phyloP scores from a whole-genome alignment of 2,888 invertebrate species.

The Eupithecia exiguata region DNA sequence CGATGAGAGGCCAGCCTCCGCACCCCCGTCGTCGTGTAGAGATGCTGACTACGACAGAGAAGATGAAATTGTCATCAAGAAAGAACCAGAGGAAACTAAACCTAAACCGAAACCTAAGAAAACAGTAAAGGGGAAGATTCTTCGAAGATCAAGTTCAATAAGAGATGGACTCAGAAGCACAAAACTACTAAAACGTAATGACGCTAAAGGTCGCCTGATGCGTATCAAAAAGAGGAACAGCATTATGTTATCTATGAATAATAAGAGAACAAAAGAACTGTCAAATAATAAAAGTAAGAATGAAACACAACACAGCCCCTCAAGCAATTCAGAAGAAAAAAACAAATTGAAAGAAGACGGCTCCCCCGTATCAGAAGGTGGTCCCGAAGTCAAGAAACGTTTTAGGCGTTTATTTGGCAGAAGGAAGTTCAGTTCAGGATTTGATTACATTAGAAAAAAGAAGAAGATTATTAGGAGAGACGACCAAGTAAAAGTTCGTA shows the following conservation, averaged over 20 bases:
- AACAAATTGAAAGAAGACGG: slow-evolving; percentile 72
- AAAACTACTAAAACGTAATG: slow-evolving; percentile 75
- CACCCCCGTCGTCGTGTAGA: slow-evolving; percentile 88
- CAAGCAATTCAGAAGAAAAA: slow-evolving; percentile 66
- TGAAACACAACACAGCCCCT: slow-evolving; percentile 54
- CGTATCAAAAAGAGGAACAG: slow-evolving; percentile 79
- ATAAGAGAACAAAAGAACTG: slow-evolving; percentile 74
- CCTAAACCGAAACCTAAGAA: slow-evolving; percentile 74
- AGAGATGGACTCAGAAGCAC: slow-evolving; percentile 79
- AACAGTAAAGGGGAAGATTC: slow-evolving; percentile 69
- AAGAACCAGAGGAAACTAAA: slow-evolving; percentile 66
- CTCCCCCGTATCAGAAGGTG: slow-evolving; percentile 63
- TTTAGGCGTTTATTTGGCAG: slow-evolving; percentile 87
- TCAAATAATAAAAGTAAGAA: slow-evolving; percentile 66
- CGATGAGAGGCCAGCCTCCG: slow-evolving; percentile 90
- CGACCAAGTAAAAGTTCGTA: slow-evolving; percentile 73
- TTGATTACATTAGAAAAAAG: slow-evolving; percentile 95
- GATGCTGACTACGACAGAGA: slow-evolving; percentile 70
- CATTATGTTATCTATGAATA: slow-evolving; percentile 72
- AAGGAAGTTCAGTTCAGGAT: slow-evolving; percentile 91
- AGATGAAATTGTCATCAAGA: slow-evolving; percentile 60
- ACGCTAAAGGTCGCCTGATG: slow-evolving; percentile 74
- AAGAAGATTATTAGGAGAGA: slow-evolving; percentile 88
- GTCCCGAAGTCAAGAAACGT: slow-evolving; percentile 75
- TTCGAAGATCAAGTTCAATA: slow-evolving; percentile 73